A percentile compares a stretch with the other conserved stretches of the same genome.
Conservation (phyloP, 2,888 invertebrate genomes). For the Dasysyrphus albostriatus region DNA sequence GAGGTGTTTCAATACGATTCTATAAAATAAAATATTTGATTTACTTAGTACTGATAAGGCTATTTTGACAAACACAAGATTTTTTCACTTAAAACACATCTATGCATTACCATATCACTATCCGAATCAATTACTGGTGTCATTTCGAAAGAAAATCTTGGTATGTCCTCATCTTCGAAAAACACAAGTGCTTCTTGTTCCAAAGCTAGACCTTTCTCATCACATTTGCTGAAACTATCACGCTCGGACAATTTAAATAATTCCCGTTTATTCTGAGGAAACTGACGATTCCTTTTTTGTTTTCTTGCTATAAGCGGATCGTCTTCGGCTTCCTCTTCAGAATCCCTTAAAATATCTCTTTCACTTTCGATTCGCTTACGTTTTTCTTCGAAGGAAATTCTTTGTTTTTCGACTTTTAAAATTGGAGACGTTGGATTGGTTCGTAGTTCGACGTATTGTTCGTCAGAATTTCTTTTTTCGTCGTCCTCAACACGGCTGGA, state of each 20-base stretch:
- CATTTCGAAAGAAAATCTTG: slow-evolving; percentile 83
- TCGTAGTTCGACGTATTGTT: slow-evolving; percentile 77
- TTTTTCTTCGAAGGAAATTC: slow-evolving; percentile 83
- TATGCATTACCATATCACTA: slow-evolving; percentile 83
- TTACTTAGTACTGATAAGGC: not conserved
- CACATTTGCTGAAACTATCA: slow-evolving; percentile 87
- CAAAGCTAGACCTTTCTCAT: slow-evolving; percentile 80
- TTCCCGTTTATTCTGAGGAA: slow-evolving; percentile 26
- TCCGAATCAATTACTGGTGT: slow-evolving; percentile 83
- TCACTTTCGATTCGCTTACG: slow-evolving; percentile 82
- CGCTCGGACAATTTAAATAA: slow-evolving; percentile 80
- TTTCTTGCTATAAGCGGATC: slow-evolving; percentile 29
- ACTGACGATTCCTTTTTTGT: slow-evolving; percentile 39
- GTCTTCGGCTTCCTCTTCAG: slow-evolving; percentile 80
- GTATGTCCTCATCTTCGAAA: slow-evolving; percentile 86
- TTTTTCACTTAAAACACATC: slow-evolving; percentile 6
- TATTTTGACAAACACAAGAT: slow-evolving; percentile 8
- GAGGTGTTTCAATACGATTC: slow-evolving; percentile 83
- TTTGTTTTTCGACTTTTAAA: slow-evolving; percentile 82
- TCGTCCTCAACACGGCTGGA: slow-evolving; percentile 80
- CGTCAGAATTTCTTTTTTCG: slow-evolving; percentile 71
- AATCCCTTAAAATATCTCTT: slow-evolving; percentile 82
- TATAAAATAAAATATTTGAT: slow-evolving; percentile 70
- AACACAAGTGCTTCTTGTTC: slow-evolving; percentile 86
- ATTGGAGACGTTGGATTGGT: slow-evolving; percentile 79